These are phyloP conservation scores for Equus quagga DNA, from an alignment of 2,113 vertebrate genomes.

Conservation along the genomic window DNA sequence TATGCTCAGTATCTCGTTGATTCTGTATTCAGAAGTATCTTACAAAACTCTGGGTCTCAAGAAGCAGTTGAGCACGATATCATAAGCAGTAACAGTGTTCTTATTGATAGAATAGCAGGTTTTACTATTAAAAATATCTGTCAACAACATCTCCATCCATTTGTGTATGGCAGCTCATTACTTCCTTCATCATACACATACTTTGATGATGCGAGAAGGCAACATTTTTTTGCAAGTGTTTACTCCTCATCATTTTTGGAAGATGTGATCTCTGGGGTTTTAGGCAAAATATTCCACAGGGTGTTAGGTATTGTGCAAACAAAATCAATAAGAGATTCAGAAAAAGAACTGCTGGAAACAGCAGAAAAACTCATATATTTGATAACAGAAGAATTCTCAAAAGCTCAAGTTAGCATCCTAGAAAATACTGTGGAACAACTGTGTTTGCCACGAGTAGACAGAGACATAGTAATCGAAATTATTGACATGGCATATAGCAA, in stretches of 20 bases:
- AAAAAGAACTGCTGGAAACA: conserved; percentile 37
- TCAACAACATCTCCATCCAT: conserved; percentile 50
- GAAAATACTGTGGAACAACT: conserved; percentile 16
- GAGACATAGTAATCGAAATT: neutral
- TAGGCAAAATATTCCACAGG: conserved; percentile 55
- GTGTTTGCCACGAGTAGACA: conserved; percentile 19
- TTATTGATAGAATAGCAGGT: conserved; percentile 24
- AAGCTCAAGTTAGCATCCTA: conserved; percentile 39
- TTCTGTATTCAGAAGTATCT: conserved; percentile 27
- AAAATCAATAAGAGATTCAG: conserved; percentile 45
- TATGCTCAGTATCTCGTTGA: conserved; percentile 19
- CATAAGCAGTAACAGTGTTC: neutral
- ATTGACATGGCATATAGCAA: neutral
- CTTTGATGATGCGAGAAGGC: neutral
- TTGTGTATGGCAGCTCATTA: neutral
- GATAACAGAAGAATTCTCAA: conserved; percentile 51
- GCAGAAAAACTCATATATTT: conserved; percentile 8
- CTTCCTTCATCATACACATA: neutral
- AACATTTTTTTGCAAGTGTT: neutral
- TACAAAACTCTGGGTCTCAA: conserved; percentile 28
- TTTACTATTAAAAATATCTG: conserved; percentile 60
- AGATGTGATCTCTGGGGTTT: conserved; percentile 52
- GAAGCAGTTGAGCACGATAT: neutral
- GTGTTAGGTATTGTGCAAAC: neutral
- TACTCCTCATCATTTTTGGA: conserved; percentile 57